Percentiles rank a stretch among this genome's conserved stretches.
Evolutionary conservation across 2,888 invertebrate genomes (phyloP).

Genomic region (Mythimna vitellina): DNA sequence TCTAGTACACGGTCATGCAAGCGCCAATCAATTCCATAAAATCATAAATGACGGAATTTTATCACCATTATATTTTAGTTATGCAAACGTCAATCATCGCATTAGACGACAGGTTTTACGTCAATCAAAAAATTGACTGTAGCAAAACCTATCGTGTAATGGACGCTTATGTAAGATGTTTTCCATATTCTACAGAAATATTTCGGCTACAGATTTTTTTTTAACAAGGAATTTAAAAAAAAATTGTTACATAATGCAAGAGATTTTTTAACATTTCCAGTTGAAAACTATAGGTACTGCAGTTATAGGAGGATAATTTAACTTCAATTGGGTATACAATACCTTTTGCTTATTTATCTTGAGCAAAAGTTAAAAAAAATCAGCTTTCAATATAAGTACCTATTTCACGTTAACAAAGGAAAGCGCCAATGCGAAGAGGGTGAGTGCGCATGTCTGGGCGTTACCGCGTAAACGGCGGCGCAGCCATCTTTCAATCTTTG

Average conservation of each 20-base stretch:
- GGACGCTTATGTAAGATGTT: neutral
- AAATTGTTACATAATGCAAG: neutral
- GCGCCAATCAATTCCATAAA: no score
- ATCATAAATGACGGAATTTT: no score
- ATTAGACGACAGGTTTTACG: no score
- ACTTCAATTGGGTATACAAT: neutral
- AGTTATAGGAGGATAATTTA: neutral
- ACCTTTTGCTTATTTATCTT: neutral
- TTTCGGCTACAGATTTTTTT: no score
- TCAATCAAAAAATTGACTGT: no score
- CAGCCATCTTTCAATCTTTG: constrained; percentile 27
- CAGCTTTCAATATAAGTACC: constrained; percentile 20
- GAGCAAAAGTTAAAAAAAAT: constrained; percentile 19
- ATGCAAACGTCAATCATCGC: no score
- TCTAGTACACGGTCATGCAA: no score
- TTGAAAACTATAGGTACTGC: neutral
- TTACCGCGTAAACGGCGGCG: constrained; percentile 53
- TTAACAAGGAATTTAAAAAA: no score
- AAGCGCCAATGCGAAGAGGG: constrained; percentile 43
- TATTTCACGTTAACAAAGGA: constrained; percentile 52
- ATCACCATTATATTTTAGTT: no score
- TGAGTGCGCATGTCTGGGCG: constrained; percentile 58
- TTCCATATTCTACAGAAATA: neutral
- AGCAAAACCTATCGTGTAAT: no score
- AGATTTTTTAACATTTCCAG: constrained; percentile 1